Base-by-base conservation (phyloP, 2,113 vertebrate species). In the Vimba vimba region DNA sequence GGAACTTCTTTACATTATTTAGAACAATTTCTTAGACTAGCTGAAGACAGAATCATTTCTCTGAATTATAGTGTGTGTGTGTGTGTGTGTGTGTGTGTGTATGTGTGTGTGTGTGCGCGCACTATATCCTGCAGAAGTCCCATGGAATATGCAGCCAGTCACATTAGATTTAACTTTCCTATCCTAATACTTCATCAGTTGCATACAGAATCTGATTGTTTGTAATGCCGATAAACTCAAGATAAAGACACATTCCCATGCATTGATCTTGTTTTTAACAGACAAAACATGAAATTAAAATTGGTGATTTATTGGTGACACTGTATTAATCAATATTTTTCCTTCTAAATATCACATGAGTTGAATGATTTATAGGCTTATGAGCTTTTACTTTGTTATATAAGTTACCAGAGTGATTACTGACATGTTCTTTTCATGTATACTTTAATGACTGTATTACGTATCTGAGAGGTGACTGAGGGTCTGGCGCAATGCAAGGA, bases 1-100 rank as follows among this genome's bases (percentile, higher is more conserved):
- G 5, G 21, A 52, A 47, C 27, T 62, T 39, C 11, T 86, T 79
- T 36, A 23, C 73, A 60, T n/a, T 68, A 12, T 47, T 66, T 6
- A 12, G 8, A 50, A n/a, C 25, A 10, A 50, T 47, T 77, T 55
- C 10, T 30, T 39, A 60, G 36, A 45, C 27, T 82, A 59, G 10
- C 55, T 50, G 66, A 80, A 66, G 64, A 59, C 78, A 47, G 36
- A 73, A 23, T 2, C 62, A 43, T 57, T 66, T 66, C 59, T 75
- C 74, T 68, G 59, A 47, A 62, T 64, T 76, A 45, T 66, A 8
- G 13, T 66, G 27, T 33, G 25, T 64, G 43, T 43, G 7, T 43
- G 43, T 43, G 43, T 43, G 43, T 43, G 27, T 27, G 27, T 27
- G 27, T 27, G 27, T 27, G 27, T 27, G 27, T 27, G n/a, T n/a